Evolutionary conservation across 2,113 vertebrate genomes (phyloP).

Genomic region (Ochotona curzoniae): DNA sequence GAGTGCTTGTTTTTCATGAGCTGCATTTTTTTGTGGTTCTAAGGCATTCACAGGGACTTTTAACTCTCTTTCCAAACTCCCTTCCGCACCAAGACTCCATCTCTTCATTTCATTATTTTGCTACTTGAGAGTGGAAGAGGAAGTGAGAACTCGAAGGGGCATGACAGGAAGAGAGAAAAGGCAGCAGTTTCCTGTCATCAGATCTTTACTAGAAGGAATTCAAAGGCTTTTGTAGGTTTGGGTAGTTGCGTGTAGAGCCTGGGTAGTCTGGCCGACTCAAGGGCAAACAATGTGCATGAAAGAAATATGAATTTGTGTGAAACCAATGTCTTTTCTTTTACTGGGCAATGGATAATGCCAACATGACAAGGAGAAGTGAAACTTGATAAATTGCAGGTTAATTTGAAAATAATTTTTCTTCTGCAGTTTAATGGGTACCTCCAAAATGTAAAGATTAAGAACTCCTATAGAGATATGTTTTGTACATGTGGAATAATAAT

Average conservation of each 20-base stretch:
- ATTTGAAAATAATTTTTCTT: not conserved
- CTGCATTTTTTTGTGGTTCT: not conserved
- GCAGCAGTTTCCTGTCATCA: not conserved
- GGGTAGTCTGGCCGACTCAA: not conserved
- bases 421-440: not conserved
- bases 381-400: not conserved
- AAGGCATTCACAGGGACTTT: not conserved
- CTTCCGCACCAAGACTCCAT: no score
- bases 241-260: not conserved
- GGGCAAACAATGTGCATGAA: rapidly evolving
- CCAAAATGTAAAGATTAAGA: not conserved
- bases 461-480: not conserved
- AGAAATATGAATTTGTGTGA: not conserved
- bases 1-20: not conserved
- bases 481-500: rapidly evolving
- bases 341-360: not conserved
- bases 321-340: not conserved
- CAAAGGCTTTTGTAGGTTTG: not conserved
- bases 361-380: not conserved
- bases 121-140: not conserved
- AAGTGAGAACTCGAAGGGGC: not conserved
- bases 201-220: slow-evolving; percentile 11
- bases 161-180: not conserved
- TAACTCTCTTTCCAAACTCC: not conserved
- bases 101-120: not conserved